Percentiles rank a stretch among this genome's conserved stretches.
These are phyloP conservation scores for Mohoua ochrocephala DNA, from an alignment of 2,113 vertebrate genomes.

Conservation along the genomic window DNA sequence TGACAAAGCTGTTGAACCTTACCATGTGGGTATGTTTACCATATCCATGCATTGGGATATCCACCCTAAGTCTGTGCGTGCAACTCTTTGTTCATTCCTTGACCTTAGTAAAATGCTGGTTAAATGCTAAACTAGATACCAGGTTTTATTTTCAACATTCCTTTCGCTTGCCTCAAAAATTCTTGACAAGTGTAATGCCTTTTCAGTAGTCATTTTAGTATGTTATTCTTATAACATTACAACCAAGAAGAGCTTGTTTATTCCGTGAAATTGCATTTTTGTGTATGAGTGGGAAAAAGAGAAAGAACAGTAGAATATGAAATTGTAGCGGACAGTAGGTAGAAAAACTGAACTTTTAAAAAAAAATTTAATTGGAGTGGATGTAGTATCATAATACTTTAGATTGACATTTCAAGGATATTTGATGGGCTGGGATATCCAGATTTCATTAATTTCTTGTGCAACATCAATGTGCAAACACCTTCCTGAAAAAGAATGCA, in stretches of 20 bases:
- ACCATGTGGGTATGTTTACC: background rate
- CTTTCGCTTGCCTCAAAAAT: background rate
- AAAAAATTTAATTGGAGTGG: background rate
- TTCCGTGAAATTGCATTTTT: background rate
- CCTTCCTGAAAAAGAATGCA: background rate
- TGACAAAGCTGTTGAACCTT: background rate
- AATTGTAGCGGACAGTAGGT: background rate
- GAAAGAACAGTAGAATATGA: background rate
- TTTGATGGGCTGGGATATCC: background rate
- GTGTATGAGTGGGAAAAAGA: background rate
- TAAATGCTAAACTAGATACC: background rate
- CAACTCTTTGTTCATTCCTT: background rate
- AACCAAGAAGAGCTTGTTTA: background rate
- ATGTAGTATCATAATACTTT: background rate
- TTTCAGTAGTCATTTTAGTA: background rate
- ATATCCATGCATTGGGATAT: background rate
- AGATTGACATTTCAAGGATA: background rate
- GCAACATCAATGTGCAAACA: background rate
- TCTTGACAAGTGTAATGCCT: background rate
- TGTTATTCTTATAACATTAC: background rate
- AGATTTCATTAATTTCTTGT: background rate
- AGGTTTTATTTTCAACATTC: background rate
- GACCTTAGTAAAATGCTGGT: background rate
- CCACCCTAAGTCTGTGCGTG: background rate
- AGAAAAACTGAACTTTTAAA: fast-evolving